These are phyloP conservation scores for Varecia variegata DNA, from an alignment of 2,797 vertebrate genomes.

Conservation along the genomic window DNA sequence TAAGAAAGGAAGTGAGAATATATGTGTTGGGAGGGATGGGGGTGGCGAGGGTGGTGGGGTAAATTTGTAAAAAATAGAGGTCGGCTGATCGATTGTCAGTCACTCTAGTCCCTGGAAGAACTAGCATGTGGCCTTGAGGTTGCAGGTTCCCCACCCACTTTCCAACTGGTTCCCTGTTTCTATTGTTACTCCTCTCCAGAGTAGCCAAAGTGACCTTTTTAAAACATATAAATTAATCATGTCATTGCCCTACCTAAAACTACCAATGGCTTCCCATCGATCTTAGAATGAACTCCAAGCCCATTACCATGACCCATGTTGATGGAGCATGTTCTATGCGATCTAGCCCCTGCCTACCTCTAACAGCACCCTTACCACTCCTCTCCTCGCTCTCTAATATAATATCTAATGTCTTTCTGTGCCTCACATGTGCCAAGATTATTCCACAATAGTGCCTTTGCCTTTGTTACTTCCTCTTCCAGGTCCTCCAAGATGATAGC, in stretches of 20 bases:
- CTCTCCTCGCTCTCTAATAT: background rate
- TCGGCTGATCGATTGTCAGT: too few relatives aligned
- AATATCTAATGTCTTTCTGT: background rate
- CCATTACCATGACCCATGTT: background rate
- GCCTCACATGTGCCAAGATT: background rate
- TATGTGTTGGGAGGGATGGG: too few relatives aligned
- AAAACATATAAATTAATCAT: background rate
- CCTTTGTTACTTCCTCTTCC: background rate
- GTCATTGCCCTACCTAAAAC: background rate
- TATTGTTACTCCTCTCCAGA: background rate
- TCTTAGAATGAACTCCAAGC: background rate
- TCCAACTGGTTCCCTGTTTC: background rate
- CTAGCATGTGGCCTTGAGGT: too few relatives aligned
- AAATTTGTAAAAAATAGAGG: too few relatives aligned
- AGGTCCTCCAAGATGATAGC: background rate
- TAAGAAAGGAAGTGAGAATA: too few relatives aligned
- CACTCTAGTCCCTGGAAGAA: too few relatives aligned
- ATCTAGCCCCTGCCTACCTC: background rate
- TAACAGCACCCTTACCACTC: background rate
- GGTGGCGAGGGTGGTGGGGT: too few relatives aligned
- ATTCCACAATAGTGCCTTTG: background rate
- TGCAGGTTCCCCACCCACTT: background rate
- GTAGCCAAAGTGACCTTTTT: background rate
- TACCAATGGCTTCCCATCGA: background rate
- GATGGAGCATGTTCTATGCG: fast-evolving